Evolutionary conservation across 2,888 invertebrate species (phyloP).

Genomic region (Anorthoa munda): DNA sequence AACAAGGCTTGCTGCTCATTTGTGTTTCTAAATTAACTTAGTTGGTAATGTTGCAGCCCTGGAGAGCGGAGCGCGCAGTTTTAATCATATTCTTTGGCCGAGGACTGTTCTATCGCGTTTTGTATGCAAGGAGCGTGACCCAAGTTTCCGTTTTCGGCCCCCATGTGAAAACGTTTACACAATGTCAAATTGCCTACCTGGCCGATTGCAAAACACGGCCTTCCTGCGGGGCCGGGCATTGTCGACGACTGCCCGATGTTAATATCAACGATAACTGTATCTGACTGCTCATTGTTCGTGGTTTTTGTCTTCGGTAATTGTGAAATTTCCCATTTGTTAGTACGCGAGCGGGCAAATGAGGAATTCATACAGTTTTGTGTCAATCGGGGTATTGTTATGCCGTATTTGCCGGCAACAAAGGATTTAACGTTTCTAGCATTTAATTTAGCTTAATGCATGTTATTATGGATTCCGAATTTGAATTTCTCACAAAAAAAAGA

Average conservation of each 20-base stretch:
- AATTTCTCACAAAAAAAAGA: conserved; percentile 13
- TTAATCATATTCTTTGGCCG: conserved; percentile 63
- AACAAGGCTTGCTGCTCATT: conserved; percentile 45
- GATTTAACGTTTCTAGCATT: conserved; percentile 33
- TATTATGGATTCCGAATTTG: conserved; percentile 38
- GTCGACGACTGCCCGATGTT: conserved; percentile 69
- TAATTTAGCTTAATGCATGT: conserved; percentile 65
- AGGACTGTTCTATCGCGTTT: conserved; percentile 66
- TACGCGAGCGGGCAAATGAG: conserved; percentile 49
- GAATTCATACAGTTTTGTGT: conserved; percentile 57
- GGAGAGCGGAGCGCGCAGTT: conserved; percentile 38
- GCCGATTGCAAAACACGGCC: conserved; percentile 81
- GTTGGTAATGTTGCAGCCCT: conserved; percentile 48
- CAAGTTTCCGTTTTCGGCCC: conserved; percentile 85
- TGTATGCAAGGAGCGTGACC: conserved; percentile 85
- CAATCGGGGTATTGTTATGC: conserved; percentile 55
- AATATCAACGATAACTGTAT: conserved; percentile 70
- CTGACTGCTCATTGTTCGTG: conserved; percentile 65
- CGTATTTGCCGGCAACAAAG: conserved; percentile 51
- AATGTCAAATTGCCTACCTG: conserved; percentile 86
- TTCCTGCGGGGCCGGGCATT: conserved; percentile 77
- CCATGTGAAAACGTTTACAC: conserved; percentile 87
- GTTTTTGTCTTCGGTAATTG: conserved; percentile 65
- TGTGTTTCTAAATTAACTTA: conserved; percentile 59
- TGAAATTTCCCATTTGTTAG: conserved; percentile 63